Conservation (phyloP, 2,888 invertebrate genomes). For the Heteropelma amictum region DNA sequence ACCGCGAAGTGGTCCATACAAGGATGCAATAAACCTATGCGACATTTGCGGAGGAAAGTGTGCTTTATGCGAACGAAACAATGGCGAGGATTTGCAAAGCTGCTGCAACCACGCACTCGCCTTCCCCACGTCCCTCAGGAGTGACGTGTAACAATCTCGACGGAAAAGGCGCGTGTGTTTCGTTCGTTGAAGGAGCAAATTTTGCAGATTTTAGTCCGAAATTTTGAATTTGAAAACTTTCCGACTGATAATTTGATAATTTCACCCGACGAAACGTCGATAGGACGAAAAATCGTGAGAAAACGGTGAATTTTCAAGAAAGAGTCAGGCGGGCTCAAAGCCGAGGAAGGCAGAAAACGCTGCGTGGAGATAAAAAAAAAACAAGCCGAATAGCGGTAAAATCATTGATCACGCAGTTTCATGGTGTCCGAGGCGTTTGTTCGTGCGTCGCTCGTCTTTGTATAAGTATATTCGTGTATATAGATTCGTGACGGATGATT, state of each 20-base stretch:
- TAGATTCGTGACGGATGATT: conserved; percentile 54
- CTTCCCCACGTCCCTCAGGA: conserved; percentile 72
- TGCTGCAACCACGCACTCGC: conserved; percentile 64
- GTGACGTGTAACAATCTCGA: too few species aligned
- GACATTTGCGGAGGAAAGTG: neutral
- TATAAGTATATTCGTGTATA: conserved; percentile 19
- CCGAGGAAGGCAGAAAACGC: neutral
- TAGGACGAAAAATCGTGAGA: too few species aligned
- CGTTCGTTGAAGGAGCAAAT: too few species aligned
- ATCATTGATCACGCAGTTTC: conserved; percentile 16
- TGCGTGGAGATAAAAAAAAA: neutral
- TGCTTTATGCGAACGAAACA: neutral
- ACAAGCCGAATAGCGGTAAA: neutral
- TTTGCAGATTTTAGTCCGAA: too few species aligned
- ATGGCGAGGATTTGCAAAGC: neutral
- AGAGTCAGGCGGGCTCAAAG: neutral
- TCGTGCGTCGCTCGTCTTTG: neutral
- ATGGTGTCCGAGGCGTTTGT: neutral
- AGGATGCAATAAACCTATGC: neutral
- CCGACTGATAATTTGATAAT: too few species aligned
- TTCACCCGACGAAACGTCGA: too few species aligned
- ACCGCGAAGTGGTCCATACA: too few species aligned
- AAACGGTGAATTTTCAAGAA: too few species aligned
- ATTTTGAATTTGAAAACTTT: too few species aligned
- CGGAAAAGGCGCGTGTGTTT: too few species aligned